Evolutionary conservation across 2,888 invertebrate species (phyloP).

Genomic region (Parascotia fuliginaria): DNA sequence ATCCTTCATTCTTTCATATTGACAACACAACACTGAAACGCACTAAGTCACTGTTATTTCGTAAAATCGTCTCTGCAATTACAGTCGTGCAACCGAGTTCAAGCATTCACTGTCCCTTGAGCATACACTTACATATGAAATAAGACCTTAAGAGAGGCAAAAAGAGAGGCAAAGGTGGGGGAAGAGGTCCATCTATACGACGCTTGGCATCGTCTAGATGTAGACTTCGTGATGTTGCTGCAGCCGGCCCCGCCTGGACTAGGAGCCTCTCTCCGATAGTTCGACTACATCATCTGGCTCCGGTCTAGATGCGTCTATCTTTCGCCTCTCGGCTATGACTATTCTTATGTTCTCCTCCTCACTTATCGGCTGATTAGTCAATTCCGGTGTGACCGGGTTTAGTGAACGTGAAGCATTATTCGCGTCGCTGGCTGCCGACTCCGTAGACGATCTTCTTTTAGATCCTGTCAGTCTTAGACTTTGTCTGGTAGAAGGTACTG

Average conservation of each 20-base stretch:
- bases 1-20: conserved; percentile 56
- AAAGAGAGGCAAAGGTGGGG: conserved; percentile 30
- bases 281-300: conserved; percentile 73
- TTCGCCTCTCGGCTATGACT: conserved; percentile 87
- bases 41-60: conserved; percentile 28
- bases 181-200: conserved; percentile 35
- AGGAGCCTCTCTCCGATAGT: conserved; percentile 77
- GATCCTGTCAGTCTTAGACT: conserved; percentile 57
- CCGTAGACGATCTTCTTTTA: conserved; percentile 67
- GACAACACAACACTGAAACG: conserved; percentile 56
- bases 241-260: conserved; percentile 84
- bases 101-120: conserved; percentile 66
- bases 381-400: conserved; percentile 51
- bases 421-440: conserved; percentile 61
- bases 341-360: conserved; percentile 86
- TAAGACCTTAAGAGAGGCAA: conserved; percentile 25
- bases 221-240: conserved; percentile 82
- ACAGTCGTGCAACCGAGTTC: conserved; percentile 75
- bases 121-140: conserved; percentile 57
- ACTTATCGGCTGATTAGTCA: conserved; percentile 60
- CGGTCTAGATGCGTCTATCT: conserved; percentile 79
- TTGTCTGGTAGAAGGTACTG: conserved; percentile 70
- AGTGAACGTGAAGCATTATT: conserved; percentile 54
- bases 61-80: conserved; percentile 52
- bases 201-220: conserved; percentile 65